Base-by-base conservation (phyloP, 1,140 invertebrate genomes). In the Drosophila sucinea region DNA sequence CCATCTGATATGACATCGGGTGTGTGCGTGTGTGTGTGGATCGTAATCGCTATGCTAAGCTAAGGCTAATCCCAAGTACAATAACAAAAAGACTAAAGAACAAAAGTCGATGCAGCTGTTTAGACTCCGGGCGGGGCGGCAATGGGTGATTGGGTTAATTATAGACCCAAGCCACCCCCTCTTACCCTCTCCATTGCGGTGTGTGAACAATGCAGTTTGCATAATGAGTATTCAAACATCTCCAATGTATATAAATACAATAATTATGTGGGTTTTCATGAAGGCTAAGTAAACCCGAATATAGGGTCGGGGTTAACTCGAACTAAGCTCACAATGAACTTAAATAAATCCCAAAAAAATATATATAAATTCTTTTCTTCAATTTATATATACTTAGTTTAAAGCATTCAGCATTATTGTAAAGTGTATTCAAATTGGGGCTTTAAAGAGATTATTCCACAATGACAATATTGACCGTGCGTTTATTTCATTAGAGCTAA, bases 91-190 rank as follows among this genome's bases (percentile, higher is more conserved):
- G 17, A 64, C 66, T 64, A 67, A 66, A 60, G 62, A 73, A 74
- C 70, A 74, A 74, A 67, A 67, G 72, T 73, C 72, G 41, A 55
- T 73, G 72, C 72, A 74, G 72, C 72, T 72, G 70, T 67, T 71
- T 38, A 74, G 72, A 60, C 55, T 70, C 72, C 72, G 40, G 3
- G n/a, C 4, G 3, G n/a, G 40, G 7, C 7, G 44, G 25, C 27
- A 51, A 51, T 51, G 44, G 44, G 7, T 51, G 44, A 51, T 51
- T 51, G 44, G 44, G 23, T 51, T 51, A 51, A 51, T 51, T 51
- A 51, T 51, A 51, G 44, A 25, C 23, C 23, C 44, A 51, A 51
- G 44, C 44, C 44, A 3, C 23, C 6, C 44, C 3, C 44, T 6
- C 41, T 25, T 47, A 1, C 44, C 8, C 6, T 27, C 44, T 4